phyloP scores from a whole-genome alignment of 2,797 vertebrate species.

The Takifugu rubripes region DNA sequence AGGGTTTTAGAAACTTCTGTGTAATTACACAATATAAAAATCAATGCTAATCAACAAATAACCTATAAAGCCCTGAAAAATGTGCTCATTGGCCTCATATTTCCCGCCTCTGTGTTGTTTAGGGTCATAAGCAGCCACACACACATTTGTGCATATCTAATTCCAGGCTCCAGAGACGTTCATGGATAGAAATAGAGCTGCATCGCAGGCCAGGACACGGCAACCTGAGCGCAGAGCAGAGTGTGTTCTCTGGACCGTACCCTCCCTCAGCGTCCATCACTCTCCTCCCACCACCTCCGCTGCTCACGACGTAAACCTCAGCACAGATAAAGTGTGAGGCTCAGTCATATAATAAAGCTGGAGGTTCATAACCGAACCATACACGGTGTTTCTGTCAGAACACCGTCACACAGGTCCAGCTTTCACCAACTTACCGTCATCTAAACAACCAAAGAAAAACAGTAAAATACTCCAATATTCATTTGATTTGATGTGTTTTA shows the following conservation, averaged over 20 bases:
- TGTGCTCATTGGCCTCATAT: conserved; percentile 55
- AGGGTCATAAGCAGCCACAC: conserved; percentile 51
- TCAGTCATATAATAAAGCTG: conserved; percentile 27
- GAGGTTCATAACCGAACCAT: no score
- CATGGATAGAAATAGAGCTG: conserved; percentile 48
- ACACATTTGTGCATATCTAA: conserved; percentile 65
- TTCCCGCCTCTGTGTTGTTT: conserved; percentile 70
- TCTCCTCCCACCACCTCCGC: background rate
- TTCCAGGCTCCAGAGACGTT: conserved; percentile 49
- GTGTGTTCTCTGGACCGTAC: conserved; percentile 8
- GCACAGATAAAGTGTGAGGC: conserved; percentile 24
- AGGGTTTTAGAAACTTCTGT: conserved; percentile 24
- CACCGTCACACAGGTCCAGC: background rate
- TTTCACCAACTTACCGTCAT: conserved; percentile 15
- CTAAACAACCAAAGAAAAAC: conserved; percentile 8
- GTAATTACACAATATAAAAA: conserved; percentile 48
- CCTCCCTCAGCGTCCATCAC: conserved; percentile 1
- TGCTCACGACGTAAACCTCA: conserved; percentile 29
- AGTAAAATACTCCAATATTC: no score
- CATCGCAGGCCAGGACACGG: conserved; percentile 30
- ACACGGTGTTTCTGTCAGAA: no score
- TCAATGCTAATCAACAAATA: conserved; percentile 59
- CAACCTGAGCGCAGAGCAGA: conserved; percentile 28
- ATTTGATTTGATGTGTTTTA: no score
- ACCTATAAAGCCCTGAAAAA: conserved; percentile 63